phyloP scores from a whole-genome alignment of 2,797 vertebrate genomes.

The Pangasius macronema region DNA sequence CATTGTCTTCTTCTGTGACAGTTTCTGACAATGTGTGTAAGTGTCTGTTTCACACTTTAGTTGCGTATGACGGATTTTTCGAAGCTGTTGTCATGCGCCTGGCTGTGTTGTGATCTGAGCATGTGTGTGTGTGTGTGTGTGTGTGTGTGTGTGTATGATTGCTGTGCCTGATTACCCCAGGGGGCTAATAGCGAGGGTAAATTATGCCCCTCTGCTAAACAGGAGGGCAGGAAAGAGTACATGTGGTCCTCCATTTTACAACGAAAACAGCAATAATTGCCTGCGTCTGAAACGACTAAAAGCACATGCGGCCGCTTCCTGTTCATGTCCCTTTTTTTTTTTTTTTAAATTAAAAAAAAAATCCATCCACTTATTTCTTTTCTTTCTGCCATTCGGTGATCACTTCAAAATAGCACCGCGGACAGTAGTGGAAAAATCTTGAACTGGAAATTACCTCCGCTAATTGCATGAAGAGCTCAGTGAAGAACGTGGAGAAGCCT shows the following conservation, averaged over 20 bases:
- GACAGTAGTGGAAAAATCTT: not conserved
- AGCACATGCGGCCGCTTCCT: slow-evolving; percentile 43
- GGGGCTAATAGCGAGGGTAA: slow-evolving; percentile 43
- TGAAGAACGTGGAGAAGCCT: not conserved
- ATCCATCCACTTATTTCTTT: slow-evolving; percentile 2
- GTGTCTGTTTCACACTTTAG: slow-evolving; percentile 27
- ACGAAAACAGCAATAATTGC: slow-evolving; percentile 48
- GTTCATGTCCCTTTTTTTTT: slow-evolving; percentile 15
- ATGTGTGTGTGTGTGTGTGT: not conserved
- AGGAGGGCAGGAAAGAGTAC: slow-evolving; percentile 55
- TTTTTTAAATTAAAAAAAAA: not conserved
- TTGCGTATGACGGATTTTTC: not conserved
- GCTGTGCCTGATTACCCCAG: slow-evolving; percentile 6
- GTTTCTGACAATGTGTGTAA: slow-evolving; percentile 24
- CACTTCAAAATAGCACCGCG: slow-evolving; percentile 8
- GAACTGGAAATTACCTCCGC: not conserved
- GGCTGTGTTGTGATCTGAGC: slow-evolving; percentile 4
- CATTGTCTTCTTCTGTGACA: slow-evolving; percentile 19
- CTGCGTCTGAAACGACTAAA: slow-evolving; percentile 49
- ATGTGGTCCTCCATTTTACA: slow-evolving; percentile 62
- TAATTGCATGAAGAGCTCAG: not conserved
- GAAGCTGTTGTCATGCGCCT: not conserved
- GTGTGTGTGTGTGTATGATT: slow-evolving; percentile 20
- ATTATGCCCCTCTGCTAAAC: slow-evolving; percentile 37
- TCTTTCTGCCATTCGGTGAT: slow-evolving; percentile 10